These are phyloP conservation scores for Psilopsiagon aymara DNA, from an alignment of 2,113 vertebrate genomes.

Conservation along the genomic window DNA sequence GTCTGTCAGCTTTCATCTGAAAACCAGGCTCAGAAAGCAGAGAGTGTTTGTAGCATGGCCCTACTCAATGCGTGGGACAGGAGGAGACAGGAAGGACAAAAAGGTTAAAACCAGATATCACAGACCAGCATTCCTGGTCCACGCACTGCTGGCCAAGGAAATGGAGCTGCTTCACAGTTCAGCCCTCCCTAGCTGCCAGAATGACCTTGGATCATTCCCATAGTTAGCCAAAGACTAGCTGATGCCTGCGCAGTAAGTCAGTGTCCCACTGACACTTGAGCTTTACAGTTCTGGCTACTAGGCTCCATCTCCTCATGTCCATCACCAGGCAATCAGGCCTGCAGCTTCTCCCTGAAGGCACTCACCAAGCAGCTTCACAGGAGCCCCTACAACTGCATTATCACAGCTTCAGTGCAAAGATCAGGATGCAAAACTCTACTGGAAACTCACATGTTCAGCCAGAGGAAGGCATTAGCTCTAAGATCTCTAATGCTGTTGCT, in stretches of 20 bases:
- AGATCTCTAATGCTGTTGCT: slow-evolving; percentile 7
- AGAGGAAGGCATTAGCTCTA: background rate
- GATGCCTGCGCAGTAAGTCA: background rate
- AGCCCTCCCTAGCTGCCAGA: background rate
- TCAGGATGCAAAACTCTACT: background rate
- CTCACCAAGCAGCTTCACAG: background rate
- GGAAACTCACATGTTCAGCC: background rate
- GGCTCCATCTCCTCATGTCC: background rate
- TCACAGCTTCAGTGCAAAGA: background rate
- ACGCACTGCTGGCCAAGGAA: slow-evolving; percentile 47
- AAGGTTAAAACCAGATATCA: slow-evolving; percentile 20
- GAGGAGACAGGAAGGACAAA: background rate
- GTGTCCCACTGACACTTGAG: background rate
- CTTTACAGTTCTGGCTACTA: background rate
- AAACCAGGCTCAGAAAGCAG: background rate
- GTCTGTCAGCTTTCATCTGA: background rate
- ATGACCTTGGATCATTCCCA: background rate
- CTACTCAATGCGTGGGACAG: background rate
- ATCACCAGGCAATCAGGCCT: background rate
- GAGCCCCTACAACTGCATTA: background rate
- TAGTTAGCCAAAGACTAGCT: background rate
- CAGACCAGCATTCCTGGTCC: background rate
- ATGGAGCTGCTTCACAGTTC: background rate
- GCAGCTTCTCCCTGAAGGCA: background rate
- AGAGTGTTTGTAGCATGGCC: background rate